phyloP scores from a whole-genome alignment of 2,888 invertebrate genomes.

The Cyaniris semiargus region DNA sequence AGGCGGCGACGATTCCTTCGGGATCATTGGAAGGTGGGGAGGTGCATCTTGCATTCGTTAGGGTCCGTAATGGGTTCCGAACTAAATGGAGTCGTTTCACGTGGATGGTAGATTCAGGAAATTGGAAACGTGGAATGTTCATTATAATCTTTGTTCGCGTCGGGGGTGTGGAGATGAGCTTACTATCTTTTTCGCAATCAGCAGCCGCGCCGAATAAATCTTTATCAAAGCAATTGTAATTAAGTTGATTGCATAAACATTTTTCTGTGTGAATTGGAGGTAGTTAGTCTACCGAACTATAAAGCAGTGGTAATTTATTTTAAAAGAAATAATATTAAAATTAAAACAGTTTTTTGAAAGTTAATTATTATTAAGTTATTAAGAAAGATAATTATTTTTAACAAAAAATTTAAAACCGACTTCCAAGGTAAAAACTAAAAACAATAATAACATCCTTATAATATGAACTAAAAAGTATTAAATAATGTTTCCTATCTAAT shows the following conservation, averaged over 20 bases:
- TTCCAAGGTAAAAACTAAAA: too few relatives aligned
- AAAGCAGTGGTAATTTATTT: background rate
- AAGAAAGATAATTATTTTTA: too few relatives aligned
- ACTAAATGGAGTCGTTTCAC: slow-evolving; percentile 40
- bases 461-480: too few relatives aligned
- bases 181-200: background rate
- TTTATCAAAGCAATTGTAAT: background rate
- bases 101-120: slow-evolving; percentile 33
- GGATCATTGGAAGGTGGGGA: slow-evolving; percentile 49
- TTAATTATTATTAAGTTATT: too few relatives aligned
- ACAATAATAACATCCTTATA: too few relatives aligned
- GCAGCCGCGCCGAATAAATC: background rate
- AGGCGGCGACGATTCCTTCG: slow-evolving; percentile 54
- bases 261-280: background rate
- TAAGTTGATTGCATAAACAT: background rate
- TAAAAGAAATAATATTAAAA: background rate
- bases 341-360: background rate
- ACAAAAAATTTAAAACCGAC: too few relatives aligned
- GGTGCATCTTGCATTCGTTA: slow-evolving; percentile 51
- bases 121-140: slow-evolving; percentile 38
- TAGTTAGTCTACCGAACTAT: background rate
- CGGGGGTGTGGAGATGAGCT: slow-evolving; percentile 18
- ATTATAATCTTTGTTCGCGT: slow-evolving; percentile 36
- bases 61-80: slow-evolving; percentile 43
- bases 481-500: too few relatives aligned